Evolutionary conservation across 2,888 invertebrate species (phyloP), one percentile per base, ranked within the genome.

Genomic region (Strigamia crassipes): DNA sequence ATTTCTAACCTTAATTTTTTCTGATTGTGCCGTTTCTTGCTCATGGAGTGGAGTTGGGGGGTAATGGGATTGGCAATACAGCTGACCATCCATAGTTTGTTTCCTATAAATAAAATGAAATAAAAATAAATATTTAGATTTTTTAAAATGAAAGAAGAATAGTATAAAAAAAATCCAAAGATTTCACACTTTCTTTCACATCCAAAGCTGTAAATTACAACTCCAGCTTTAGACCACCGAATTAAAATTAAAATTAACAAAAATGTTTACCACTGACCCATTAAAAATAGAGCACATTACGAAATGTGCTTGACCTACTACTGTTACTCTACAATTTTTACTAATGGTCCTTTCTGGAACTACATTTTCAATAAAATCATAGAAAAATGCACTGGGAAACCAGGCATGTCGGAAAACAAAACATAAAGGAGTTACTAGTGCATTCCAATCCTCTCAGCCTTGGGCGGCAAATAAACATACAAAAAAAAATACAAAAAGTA

Each of bases 41-140:
- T 81, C 81, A 23, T 81, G 81, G 18, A 42, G 81, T 38, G 81
- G 77, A 13, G 77, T 81, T 34, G 80, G 79, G 21, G 83, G 82
- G 12, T 80, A 79, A 81, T 83, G 82, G 13, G 83, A 82, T 66
- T 82, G 83, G 79, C 83, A 83, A 56, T 81, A 83, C 78, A 83
- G 81, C 56, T 83, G 83, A 80, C 82, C 83, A 21, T 83, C 83
- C 83, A 83, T 83, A 23, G 82, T 83, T 81, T 83, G 83, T 73
- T 83, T 83, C 82, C 83, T 83, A 77, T 18, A n/a, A 51, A 51
- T 51, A 79, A 34, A 41, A n/a, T 34, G 15, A 79, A 15, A 41
- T 6, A 79, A 79, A 79, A 77, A 15, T 23, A 34, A 34, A 8
- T 15, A 34, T 34, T 3, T 5, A 34, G 6, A 34, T 34, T 34